Conservation (phyloP, 2,113 vertebrate species). For the Odontophorus gujanensis region DNA sequence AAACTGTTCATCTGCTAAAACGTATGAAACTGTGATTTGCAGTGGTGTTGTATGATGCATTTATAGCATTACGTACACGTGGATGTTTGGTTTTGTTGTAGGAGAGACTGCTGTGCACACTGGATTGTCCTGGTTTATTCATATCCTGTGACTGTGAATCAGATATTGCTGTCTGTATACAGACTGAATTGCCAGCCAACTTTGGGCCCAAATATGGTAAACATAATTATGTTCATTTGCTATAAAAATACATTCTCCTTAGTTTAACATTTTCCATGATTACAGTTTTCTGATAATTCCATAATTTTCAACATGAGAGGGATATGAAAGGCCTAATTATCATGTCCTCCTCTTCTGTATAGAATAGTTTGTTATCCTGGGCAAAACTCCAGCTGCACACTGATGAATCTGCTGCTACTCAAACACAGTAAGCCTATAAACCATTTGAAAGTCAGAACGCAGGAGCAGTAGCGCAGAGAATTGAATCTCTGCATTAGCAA, state of each 20-base stretch:
- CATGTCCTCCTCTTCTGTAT: constrained; percentile 30
- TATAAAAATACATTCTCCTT: constrained; percentile 64
- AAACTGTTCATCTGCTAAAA: background rate
- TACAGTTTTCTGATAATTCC: constrained; percentile 74
- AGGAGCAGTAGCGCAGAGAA: background rate
- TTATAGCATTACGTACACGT: background rate
- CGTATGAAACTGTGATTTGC: background rate
- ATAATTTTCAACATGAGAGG: constrained; percentile 62
- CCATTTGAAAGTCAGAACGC: background rate
- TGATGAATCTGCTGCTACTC: constrained; percentile 60
- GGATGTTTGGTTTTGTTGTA: constrained; percentile 40
- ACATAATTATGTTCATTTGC: constrained; percentile 71
- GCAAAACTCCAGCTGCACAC: constrained; percentile 66
- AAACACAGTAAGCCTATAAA: background rate
- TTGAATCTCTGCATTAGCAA: background rate
- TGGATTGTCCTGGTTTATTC: constrained; percentile 64
- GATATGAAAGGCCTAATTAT: constrained; percentile 69
- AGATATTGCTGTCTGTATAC: constrained; percentile 64
- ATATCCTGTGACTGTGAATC: constrained; percentile 71
- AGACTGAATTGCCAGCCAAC: constrained; percentile 56
- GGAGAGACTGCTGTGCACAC: constrained; percentile 19
- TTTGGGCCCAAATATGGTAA: constrained; percentile 63
- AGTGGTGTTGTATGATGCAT: background rate
- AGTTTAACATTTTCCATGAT: constrained; percentile 65
- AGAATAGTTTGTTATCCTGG: constrained; percentile 69